Evolutionary conservation across 2,113 vertebrate genomes (phyloP), one percentile per base, ranked within the genome.

Genomic region (Xenopus laevis): DNA sequence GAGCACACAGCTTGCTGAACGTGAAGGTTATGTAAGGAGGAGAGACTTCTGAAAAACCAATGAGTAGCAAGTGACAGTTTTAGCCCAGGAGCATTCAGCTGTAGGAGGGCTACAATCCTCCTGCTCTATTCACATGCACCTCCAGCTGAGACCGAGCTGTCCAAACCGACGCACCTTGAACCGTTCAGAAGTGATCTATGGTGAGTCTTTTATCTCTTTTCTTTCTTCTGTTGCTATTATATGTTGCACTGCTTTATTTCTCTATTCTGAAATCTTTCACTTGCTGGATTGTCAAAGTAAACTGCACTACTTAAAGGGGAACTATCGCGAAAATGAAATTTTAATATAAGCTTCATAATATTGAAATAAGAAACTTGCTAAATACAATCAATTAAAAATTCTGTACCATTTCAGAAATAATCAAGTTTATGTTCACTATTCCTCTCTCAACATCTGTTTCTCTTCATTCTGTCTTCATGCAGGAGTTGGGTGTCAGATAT

Each of bases 11-110:
- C 79, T 85, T 86, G 79, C 81, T 66, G 71, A 84, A 90, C 88
- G 86, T 21, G 30, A 82, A 81, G 85, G 84, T 90, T 90, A 89
- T 79, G 82, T 92, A 92, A 92, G 90, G 83, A 85, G 87, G 79
- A 82, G 78, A 86, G 63, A 45, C 57, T 75, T 79, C 4, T 88
- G 87, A 87, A 82, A 84, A 82, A 84, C 81, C 79, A 57, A 84
- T 79, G 79, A 86, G 86, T 86, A 88, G 81, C 85, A 79, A 79
- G 82, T 83, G 88, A 89, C 85, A 83, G 83, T 86, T 86, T 86
- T 79, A 46, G 84, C 86, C 82, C 72, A 69, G 81, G 84, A 86
- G 82, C 45, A 62, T 78, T 84, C 83, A 81, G 52, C 75, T 78
- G 79, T 72, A 65, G 45, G n/a, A 76, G 77, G 77, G 82, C 82